Percentiles rank a stretch among this genome's conserved stretches.
phyloP scores from a whole-genome alignment of 2,888 invertebrate genomes.

The Andrena bicolor region DNA sequence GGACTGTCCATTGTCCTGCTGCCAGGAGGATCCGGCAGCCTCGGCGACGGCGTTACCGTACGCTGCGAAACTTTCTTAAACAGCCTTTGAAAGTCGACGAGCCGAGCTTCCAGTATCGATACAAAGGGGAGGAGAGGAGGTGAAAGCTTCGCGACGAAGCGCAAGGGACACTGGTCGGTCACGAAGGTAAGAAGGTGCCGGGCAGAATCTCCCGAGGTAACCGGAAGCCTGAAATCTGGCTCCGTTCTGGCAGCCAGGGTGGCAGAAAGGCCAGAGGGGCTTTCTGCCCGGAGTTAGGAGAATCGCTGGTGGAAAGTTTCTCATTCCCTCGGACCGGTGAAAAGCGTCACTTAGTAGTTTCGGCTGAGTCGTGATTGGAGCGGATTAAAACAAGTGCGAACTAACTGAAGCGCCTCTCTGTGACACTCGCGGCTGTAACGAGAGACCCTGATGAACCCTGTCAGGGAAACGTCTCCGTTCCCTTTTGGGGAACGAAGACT shows the following conservation, averaged over 20 bases:
- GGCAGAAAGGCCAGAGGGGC: slow-evolving; percentile 50
- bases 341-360: slow-evolving; percentile 70
- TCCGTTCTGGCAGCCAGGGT: slow-evolving; percentile 30
- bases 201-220: slow-evolving; percentile 50
- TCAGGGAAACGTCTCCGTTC: not conserved
- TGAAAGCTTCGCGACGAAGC: not conserved
- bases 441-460: not conserved
- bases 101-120: slow-evolving; percentile 64
- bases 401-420: slow-evolving; percentile 21
- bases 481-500: not conserved
- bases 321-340: slow-evolving; percentile 37
- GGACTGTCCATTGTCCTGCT: slow-evolving; percentile 65
- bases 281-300: slow-evolving; percentile 25
- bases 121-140: slow-evolving; percentile 45
- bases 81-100: slow-evolving; percentile 61
- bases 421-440: not conserved
- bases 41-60: slow-evolving; percentile 48
- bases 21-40: slow-evolving; percentile 40
- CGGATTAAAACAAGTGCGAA: slow-evolving; percentile 63
- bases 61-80: slow-evolving; percentile 68
- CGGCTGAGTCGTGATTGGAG: slow-evolving; percentile 67
- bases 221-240: slow-evolving; percentile 57
- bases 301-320: slow-evolving; percentile 69
- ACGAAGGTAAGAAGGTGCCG: slow-evolving; percentile 53
- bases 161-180: slow-evolving; percentile 46